phyloP scores from a whole-genome alignment of 2,888 invertebrate genomes.

The Tethea ocularis region DNA sequence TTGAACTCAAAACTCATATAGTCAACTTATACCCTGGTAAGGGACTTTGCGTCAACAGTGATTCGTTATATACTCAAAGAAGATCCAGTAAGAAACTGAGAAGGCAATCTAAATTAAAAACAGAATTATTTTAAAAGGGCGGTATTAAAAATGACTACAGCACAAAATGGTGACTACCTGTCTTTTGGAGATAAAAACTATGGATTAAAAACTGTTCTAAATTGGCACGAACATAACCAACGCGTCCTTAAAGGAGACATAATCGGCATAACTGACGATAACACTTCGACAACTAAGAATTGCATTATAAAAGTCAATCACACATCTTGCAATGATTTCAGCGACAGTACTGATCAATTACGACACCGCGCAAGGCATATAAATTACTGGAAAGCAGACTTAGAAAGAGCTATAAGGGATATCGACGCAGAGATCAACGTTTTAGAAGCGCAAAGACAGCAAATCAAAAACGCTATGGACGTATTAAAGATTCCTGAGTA shows the following conservation, averaged over 20 bases:
- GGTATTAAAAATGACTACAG: slow-evolving; percentile 48
- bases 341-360: slow-evolving; percentile 71
- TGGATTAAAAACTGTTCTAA: slow-evolving; percentile 57
- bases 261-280: slow-evolving; percentile 66
- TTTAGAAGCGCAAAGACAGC: slow-evolving; percentile 69
- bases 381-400: slow-evolving; percentile 74
- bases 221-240: slow-evolving; percentile 71
- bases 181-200: slow-evolving; percentile 65
- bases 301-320: slow-evolving; percentile 76
- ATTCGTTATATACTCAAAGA: no score
- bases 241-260: slow-evolving; percentile 71
- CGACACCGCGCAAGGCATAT: slow-evolving; percentile 71
- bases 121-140: background rate
- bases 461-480: slow-evolving; percentile 73
- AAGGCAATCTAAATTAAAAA: no score
- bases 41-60: no score
- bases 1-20: no score
- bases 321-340: slow-evolving; percentile 67
- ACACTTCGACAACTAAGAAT: slow-evolving; percentile 73
- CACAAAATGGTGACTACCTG: slow-evolving; percentile 63
- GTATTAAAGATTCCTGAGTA: slow-evolving; percentile 63
- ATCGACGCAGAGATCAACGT: slow-evolving; percentile 69
- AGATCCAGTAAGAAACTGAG: no score
- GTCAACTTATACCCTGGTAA: no score
- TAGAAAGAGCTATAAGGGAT: slow-evolving; percentile 71